Conservation (phyloP, 2,888 invertebrate genomes). For the Meiosimyza platycephala region DNA sequence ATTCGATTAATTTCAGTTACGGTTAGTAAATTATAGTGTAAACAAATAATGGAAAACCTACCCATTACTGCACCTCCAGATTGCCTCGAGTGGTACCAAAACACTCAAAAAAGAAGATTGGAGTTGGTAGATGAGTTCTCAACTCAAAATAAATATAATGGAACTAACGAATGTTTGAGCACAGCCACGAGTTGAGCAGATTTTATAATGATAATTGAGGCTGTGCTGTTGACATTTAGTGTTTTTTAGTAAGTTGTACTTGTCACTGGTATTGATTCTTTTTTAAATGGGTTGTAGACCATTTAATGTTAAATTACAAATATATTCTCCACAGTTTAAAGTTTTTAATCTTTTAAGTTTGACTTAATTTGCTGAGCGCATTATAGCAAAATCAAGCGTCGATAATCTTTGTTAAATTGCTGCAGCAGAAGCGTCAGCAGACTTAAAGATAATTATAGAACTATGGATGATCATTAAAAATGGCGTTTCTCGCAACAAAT, state of each 20-base stretch:
- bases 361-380: too few species aligned
- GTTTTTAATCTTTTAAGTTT: too few species aligned
- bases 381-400: not conserved
- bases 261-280: not conserved
- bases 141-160: not conserved
- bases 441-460: constrained; percentile 53
- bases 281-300: not conserved
- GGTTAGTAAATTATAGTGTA: too few species aligned
- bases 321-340: too few species aligned
- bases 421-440: not conserved
- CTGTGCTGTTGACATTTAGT: not conserved
- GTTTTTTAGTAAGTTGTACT: too few species aligned
- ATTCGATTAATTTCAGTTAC: not conserved
- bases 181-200: not conserved
- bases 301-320: not conserved
- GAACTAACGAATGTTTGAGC: not conserved
- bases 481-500: constrained; percentile 26
- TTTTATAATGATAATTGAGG: not conserved
- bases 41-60: not conserved
- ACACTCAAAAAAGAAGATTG: not conserved
- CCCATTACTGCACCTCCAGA: constrained; percentile 6
- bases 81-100: not conserved
- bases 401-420: constrained; percentile 25
- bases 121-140: not conserved
- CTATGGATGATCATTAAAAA: constrained; percentile 58